phyloP scores from a whole-genome alignment of 2,888 invertebrate genomes.

The Tortrix viridana region DNA sequence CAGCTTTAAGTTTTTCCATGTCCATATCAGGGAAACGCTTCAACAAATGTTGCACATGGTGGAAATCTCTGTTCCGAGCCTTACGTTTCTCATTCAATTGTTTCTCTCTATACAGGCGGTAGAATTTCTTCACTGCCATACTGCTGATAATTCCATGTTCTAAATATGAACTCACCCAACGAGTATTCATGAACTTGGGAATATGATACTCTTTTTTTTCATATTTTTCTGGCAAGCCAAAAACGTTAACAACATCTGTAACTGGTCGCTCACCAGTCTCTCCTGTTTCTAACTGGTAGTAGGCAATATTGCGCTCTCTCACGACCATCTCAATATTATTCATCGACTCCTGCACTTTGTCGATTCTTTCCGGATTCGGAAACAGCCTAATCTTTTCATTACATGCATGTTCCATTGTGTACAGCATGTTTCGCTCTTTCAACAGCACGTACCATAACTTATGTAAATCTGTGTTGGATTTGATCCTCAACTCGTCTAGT shows the following conservation, averaged over 20 bases:
- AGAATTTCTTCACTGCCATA: constrained; percentile 84
- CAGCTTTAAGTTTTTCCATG: constrained; percentile 86
- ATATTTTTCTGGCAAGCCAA: constrained; percentile 86
- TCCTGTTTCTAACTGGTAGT: constrained; percentile 94
- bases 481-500: constrained; percentile 95
- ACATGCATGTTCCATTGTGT: constrained; percentile 96
- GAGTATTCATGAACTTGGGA: constrained; percentile 87
- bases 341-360: constrained; percentile 98
- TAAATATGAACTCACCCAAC: constrained; percentile 85
- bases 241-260: constrained; percentile 79
- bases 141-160: constrained; percentile 81
- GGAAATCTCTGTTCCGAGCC: constrained; percentile 85
- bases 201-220: constrained; percentile 85
- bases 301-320: constrained; percentile 95
- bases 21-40: constrained; percentile 91
- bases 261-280: constrained; percentile 91
- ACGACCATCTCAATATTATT: constrained; percentile 95
- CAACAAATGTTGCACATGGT: constrained; percentile 88
- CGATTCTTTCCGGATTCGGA: constrained; percentile 96
- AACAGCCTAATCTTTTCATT: constrained; percentile 87
- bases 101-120: constrained; percentile 86
- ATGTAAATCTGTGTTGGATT: constrained; percentile 97
- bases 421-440: constrained; percentile 98
- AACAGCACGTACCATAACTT: constrained; percentile 96
- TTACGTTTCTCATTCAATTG: constrained; percentile 82